Percentiles rank a stretch among this genome's conserved stretches.
Evolutionary conservation across 2,888 invertebrate species (phyloP).

Genomic region (Neoaliturus tenellus): DNA sequence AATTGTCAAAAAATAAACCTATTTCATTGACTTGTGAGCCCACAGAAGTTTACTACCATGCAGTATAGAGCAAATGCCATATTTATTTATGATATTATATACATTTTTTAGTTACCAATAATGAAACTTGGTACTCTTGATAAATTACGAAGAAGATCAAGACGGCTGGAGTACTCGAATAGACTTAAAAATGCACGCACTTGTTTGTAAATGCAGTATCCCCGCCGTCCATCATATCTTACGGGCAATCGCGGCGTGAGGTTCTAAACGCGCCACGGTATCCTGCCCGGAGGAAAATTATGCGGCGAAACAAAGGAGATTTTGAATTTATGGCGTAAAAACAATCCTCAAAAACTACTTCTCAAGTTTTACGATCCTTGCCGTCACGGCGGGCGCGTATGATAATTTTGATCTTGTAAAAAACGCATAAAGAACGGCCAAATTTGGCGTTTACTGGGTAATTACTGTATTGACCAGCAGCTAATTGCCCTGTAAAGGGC

Average conservation of each 20-base stretch:
- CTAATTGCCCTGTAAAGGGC: background rate
- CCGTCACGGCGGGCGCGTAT: background rate
- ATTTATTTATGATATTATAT: no score
- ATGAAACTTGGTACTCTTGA: no score
- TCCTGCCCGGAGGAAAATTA: background rate
- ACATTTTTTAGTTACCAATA: no score
- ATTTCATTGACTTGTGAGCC: no score
- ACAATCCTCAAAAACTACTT: background rate
- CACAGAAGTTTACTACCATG: no score
- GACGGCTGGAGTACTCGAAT: no score
- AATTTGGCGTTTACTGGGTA: constrained; percentile 20
- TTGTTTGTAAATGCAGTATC: no score
- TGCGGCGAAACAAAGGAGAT: background rate
- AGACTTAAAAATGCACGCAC: no score
- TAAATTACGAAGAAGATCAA: no score
- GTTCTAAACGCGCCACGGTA: background rate
- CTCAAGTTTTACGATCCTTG: constrained; percentile 3
- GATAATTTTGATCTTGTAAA: constrained; percentile 37
- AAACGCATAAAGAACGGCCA: constrained; percentile 17
- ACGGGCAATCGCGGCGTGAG: background rate
- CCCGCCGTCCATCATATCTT: background rate
- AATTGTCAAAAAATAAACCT: no score
- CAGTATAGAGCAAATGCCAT: no score
- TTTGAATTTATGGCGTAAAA: background rate
- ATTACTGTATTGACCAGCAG: constrained; percentile 25